Evolutionary conservation across 2,888 invertebrate genomes (phyloP), one percentile per base, ranked within the genome.

Genomic region (Opisthograptis luteolata): DNA sequence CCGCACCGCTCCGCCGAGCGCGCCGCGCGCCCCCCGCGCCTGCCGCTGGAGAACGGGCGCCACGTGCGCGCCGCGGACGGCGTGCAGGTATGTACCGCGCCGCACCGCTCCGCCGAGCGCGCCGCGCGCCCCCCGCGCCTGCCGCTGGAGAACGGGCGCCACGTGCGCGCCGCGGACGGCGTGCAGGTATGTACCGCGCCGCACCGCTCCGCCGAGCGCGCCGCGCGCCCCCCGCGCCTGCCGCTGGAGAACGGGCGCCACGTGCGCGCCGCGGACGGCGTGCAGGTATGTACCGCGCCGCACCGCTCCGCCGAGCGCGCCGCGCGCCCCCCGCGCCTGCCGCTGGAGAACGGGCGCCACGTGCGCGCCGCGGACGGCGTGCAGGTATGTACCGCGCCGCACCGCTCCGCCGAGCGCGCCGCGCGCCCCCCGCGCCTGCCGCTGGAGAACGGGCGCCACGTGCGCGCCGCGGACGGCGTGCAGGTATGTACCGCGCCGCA

Each of bases 1-100:
- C n/a, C n/a, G n/a, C n/a, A n/a, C n/a, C n/a, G n/a, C n/a, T n/a
- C n/a, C n/a, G n/a, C n/a, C n/a, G n/a, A n/a, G 48, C 61, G 68
- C 3, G 39, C 49, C 19, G 79, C 78, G 63, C 66, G 81, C 39
- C 39, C 46, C 6, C 44, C 41, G 20, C 80, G 81, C 54, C 70
- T 76, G 58, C 83, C 83, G 41, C 68, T 84, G 5, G 85, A 86
- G 83, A 87, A 85, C 70, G 87, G 86, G 19, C 55, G 73, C 68
- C 62, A 68, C 42, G 70, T 70, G 53, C 70, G 73, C 7, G 35
- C 56, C 37, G 43, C 44, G 40, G 60, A 49, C 35, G 43, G 56
- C 37, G 51, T 58, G 47, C 60, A 44, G 65, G 57, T 55, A 43
- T 12, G n/a, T n/a, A n/a, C n/a, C 37, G 31, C 2, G 40, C 24